Evolutionary conservation across 2,113 vertebrate genomes (phyloP), one percentile per base, ranked within the genome.

Genomic region (Eptesicus fuscus): DNA sequence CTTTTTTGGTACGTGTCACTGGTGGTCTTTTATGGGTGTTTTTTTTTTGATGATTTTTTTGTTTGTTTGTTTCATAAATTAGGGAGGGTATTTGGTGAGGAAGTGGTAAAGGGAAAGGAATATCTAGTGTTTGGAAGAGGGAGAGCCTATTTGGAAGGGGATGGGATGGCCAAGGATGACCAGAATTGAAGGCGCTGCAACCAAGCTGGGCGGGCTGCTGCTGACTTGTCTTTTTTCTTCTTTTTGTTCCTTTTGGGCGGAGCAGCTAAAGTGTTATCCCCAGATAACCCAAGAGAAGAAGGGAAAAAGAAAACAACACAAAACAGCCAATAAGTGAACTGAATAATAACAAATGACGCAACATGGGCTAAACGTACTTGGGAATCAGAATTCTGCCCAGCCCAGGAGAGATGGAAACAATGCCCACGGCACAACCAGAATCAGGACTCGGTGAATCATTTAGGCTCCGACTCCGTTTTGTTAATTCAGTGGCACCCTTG

Each of bases 161-260:
- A 97, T 96, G 98, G 98, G 98, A 96, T 98, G 98, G 99, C 99
- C 84, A 98, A 96, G 96, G 99, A 99, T 14, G 99, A 99, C 42
- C 42, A 42, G 42, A 42, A 42, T 7, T 42, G 42, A 42, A 42
- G 42, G 42, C 42, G 42, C 42, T 42, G 7, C 42, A 7, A 8
- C 42, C 7, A 42, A 42, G 42, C 42, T 7, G 42, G 42, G 42
- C 42, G 42, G 42, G 42, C 42, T 78, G 42, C 42, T 42, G 42
- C 7, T 42, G 42, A 42, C 42, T 42, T 42, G 42, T 42, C 6
- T 42, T 42, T 42, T 6, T 42, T 42, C 42, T 6, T 42, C n/a
- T 20, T 44, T 83, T 99, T 99, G 98, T 99, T 99, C 97, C 98
- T 99, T 98, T 98, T 99, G 97, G 97, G 97, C 87, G 96, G 96